phyloP scores from a whole-genome alignment of 2,888 invertebrate genomes.

The Hypolimnas misippus region DNA sequence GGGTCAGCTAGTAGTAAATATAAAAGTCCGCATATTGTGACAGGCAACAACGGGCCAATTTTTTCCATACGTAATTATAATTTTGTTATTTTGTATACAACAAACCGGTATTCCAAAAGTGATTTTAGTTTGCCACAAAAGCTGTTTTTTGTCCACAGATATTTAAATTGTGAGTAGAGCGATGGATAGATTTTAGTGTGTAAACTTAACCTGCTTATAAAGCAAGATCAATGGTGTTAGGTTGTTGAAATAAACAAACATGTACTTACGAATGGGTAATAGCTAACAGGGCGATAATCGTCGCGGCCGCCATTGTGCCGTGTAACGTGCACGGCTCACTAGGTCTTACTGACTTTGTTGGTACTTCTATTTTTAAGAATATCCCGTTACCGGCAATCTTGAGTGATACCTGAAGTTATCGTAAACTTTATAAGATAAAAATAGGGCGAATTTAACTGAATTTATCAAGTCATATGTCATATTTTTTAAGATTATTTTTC shows the following conservation, averaged over 20 bases:
- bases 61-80: no score
- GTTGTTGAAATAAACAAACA: constrained; percentile 41
- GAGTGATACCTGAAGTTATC: constrained; percentile 51
- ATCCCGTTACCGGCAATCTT: no score
- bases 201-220: no score
- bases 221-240: constrained; percentile 1
- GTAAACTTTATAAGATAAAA: constrained; percentile 45
- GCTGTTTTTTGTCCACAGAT: no score
- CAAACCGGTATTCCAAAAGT: no score
- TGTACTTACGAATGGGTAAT: constrained; percentile 70
- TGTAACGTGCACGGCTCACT: constrained; percentile 53
- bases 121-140: no score
- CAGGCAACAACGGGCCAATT: no score
- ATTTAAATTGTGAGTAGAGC: no score
- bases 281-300: constrained; percentile 61
- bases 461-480: constrained; percentile 9
- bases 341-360: constrained; percentile 51
- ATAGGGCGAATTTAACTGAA: background rate
- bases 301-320: constrained; percentile 58
- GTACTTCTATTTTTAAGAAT: constrained; percentile 18
- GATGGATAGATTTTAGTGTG: no score
- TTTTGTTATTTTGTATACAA: no score
- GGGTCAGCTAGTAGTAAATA: no score
- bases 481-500: background rate
- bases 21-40: no score